Conservation (phyloP, 2,797 vertebrate genomes). For the Poecilia gillii region DNA sequence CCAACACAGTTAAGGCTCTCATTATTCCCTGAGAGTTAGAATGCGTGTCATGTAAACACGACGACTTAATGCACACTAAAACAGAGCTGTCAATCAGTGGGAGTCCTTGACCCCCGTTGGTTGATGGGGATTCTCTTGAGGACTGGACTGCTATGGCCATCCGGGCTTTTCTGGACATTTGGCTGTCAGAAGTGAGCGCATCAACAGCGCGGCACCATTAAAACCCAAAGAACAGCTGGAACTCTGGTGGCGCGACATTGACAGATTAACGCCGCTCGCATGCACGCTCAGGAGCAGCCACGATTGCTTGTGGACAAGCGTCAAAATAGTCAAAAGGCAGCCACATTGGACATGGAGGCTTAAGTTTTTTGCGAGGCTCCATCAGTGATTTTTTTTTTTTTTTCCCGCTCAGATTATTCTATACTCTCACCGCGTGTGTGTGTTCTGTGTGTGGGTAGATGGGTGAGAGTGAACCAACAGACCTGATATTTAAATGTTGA, state of each 20-base stretch:
- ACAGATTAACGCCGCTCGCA: conserved; percentile 50
- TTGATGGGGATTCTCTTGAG: conserved; percentile 68
- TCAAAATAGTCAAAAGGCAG: conserved; percentile 49
- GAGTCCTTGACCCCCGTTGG: conserved; percentile 74
- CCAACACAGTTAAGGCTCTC: conserved; percentile 19
- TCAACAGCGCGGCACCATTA: conserved; percentile 55
- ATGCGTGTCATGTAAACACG: conserved; percentile 65
- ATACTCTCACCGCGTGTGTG: conserved; percentile 39
- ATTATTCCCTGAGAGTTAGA: conserved; percentile 47
- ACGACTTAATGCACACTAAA: conserved; percentile 62
- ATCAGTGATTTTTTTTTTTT: conserved; percentile 14
- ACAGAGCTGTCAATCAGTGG: conserved; percentile 68
- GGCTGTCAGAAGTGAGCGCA: conserved; percentile 66
- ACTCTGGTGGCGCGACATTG: conserved; percentile 63
- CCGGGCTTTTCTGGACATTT: conserved; percentile 55
- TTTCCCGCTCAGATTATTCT: conserved; percentile 36
- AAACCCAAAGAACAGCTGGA: conserved; percentile 65
- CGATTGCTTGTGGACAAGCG: conserved; percentile 54
- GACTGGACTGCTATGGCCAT: conserved; percentile 29
- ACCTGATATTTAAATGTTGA: conserved; percentile 72
- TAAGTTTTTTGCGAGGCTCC: conserved; percentile 31
- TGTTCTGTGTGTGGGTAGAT: conserved; percentile 58
- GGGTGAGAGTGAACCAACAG: conserved; percentile 55
- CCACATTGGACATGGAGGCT: conserved; percentile 18
- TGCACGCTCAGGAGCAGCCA: conserved; percentile 48